Percentiles rank a stretch among this genome's conserved stretches.
Evolutionary conservation across 1,140 invertebrate species (phyloP).

Genomic region (Lasioglossum baleicum): DNA sequence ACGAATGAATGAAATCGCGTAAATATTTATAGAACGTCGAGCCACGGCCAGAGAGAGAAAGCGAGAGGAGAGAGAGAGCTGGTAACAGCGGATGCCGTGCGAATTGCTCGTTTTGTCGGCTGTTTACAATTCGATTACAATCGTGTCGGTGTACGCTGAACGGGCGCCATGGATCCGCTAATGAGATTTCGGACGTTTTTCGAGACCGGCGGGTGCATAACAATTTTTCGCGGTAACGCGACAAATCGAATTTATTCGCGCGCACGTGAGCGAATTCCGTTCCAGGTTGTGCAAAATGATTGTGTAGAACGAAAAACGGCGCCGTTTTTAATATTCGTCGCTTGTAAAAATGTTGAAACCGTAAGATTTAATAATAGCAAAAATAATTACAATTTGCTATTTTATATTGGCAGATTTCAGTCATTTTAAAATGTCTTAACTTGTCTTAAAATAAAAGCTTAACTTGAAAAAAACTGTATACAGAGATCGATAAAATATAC

Average conservation of each 20-base stretch:
- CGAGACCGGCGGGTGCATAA: background rate
- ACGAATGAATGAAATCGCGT: conserved; percentile 69
- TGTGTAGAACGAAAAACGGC: too few relatives aligned
- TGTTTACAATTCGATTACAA: conserved; percentile 71
- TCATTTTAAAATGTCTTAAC: too few relatives aligned
- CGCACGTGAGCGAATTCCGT: too few relatives aligned
- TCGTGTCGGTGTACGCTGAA: conserved; percentile 44
- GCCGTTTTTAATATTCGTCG: too few relatives aligned
- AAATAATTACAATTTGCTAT: too few relatives aligned
- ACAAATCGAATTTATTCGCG: background rate
- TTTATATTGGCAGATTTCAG: too few relatives aligned
- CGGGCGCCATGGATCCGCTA: background rate
- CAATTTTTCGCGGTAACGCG: background rate
- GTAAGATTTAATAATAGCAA: too few relatives aligned
- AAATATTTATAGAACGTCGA: conserved; percentile 71
- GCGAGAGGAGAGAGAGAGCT: conserved; percentile 32
- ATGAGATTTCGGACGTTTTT: background rate
- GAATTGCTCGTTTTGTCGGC: conserved; percentile 66
- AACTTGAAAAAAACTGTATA: too few relatives aligned
- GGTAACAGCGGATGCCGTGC: conserved; percentile 55
- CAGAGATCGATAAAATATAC: too few relatives aligned
- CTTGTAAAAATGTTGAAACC: too few relatives aligned
- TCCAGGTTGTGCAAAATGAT: too few relatives aligned
- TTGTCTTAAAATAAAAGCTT: too few relatives aligned
- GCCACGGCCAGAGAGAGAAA: conserved; percentile 27